Percentiles rank a stretch among this genome's conserved stretches.
phyloP scores from a whole-genome alignment of 2,888 invertebrate genomes.

The Petrolisthes manimaculis region DNA sequence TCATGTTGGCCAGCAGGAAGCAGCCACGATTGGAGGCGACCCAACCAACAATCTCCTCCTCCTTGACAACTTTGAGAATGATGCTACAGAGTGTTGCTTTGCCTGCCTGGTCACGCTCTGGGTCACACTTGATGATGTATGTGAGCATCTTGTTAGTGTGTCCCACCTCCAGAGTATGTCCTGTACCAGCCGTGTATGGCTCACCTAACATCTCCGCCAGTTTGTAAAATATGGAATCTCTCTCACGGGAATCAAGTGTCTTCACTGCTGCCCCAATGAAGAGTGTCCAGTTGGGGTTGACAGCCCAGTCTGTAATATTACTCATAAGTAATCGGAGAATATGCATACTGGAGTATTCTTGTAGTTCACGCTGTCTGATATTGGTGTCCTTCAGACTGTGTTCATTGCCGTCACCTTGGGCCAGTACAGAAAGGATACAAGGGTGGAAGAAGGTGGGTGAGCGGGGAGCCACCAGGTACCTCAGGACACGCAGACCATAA shows the following conservation, averaged over 20 bases:
- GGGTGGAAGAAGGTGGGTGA: slow-evolving; percentile 88
- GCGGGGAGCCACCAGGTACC: slow-evolving; percentile 88
- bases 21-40: slow-evolving; percentile 81
- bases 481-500: slow-evolving; percentile 87
- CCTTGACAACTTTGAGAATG: slow-evolving; percentile 49
- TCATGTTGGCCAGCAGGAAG: slow-evolving; percentile 75
- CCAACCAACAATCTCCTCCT: slow-evolving; percentile 72
- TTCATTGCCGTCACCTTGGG: slow-evolving; percentile 80
- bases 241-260: slow-evolving; percentile 36
- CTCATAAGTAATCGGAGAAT: slow-evolving; percentile 78
- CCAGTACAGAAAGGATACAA: slow-evolving; percentile 79
- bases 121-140: slow-evolving; percentile 54
- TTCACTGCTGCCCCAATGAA: slow-evolving; percentile 62
- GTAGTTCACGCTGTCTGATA: slow-evolving; percentile 78
- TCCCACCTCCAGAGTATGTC: slow-evolving; percentile 81
- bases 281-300: slow-evolving; percentile 65
- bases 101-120: slow-evolving; percentile 35
- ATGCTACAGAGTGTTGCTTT: slow-evolving; percentile 50
- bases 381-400: slow-evolving; percentile 81
- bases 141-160: slow-evolving; percentile 76
- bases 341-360: slow-evolving; percentile 77
- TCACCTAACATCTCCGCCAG: slow-evolving; percentile 59
- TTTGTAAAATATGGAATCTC: slow-evolving; percentile 39
- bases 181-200: slow-evolving; percentile 63
- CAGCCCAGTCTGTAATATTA: slow-evolving; percentile 77